phyloP scores from a whole-genome alignment of 2,113 vertebrate genomes.

The Leucopsar rothschildi region DNA sequence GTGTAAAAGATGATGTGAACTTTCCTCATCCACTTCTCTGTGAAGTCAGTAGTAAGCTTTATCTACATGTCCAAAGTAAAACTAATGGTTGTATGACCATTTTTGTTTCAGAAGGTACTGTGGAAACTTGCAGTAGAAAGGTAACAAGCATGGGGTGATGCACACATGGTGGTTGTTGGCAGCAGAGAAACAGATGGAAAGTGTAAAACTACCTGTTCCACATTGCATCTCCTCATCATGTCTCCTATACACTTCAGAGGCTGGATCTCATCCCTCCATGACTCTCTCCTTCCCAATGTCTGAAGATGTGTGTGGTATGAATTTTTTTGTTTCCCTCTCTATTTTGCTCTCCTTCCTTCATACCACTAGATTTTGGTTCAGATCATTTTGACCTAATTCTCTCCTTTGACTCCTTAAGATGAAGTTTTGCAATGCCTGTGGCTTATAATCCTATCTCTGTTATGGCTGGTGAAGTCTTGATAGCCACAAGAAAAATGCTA shows the following conservation, averaged over 20 bases:
- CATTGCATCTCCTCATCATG: background rate
- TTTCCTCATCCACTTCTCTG: background rate
- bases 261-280: background rate
- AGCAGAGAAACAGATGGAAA: background rate
- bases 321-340: background rate
- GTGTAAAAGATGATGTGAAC: background rate
- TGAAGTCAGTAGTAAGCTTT: background rate
- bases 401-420: constrained; percentile 9
- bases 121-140: background rate
- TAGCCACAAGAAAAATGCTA: background rate
- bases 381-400: constrained; percentile 30
- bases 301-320: background rate
- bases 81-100: fast-evolving
- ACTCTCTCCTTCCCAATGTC: background rate
- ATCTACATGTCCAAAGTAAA: fast-evolving
- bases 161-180: fast-evolving
- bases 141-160: background rate
- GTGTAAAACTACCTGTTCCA: background rate
- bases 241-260: background rate
- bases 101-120: background rate
- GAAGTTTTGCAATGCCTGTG: constrained; percentile 2
- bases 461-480: constrained; percentile 23
- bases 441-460: constrained; percentile 43
- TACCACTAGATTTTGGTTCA: background rate
- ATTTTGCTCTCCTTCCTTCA: background rate